Evolutionary conservation across 2,888 invertebrate species (phyloP), one percentile per base, ranked within the genome.

Genomic region (Cheilosia impressa): DNA sequence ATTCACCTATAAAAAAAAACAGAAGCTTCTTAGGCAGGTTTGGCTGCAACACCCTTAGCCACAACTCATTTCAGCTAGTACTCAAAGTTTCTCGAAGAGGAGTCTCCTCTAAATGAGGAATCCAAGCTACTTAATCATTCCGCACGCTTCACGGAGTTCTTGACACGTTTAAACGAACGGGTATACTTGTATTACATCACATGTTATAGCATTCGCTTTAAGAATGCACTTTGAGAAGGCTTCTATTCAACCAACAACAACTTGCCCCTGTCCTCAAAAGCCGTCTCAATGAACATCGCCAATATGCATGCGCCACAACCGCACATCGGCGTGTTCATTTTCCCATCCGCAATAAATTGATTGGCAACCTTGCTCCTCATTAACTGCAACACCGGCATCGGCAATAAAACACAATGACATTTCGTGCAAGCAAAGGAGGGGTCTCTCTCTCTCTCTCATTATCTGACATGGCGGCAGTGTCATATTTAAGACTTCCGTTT

Each of bases 401-500:
- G 50, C 43, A 27, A 3, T 47, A 47, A 1, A 38, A 71, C 27
- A 52, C 52, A 62, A 52, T 63, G 85, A 76, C 72, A 81, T 72
- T 82, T 78, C n/a, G 41, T 58, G 19, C 19, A 52, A 65, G 58
- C 58, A 75, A 38, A 62, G 38, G n/a, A 34, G 22, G 24, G 53
- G 43, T n/a, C 34, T 10, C 38, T 47, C 43, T 38, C 47, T 50
- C 41, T 19, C 27, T 6, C 27, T 27, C 27, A 6, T 1, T 27
- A 5, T 0, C 27, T 27, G 27, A 6, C 6, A 27, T 27, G 27
- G 6, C 27, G 27, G 27, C 27, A 31, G 63, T 73, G 58, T 78
- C 53, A 77, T 73, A 58, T 78, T 78, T 71, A 82, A 87, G 31
- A 69, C 87, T 82, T 87, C 87, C 87, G 87, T 87, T 82, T 71